Base-by-base conservation (phyloP, 2,797 vertebrate species). In the Merluccius polli region DNA sequence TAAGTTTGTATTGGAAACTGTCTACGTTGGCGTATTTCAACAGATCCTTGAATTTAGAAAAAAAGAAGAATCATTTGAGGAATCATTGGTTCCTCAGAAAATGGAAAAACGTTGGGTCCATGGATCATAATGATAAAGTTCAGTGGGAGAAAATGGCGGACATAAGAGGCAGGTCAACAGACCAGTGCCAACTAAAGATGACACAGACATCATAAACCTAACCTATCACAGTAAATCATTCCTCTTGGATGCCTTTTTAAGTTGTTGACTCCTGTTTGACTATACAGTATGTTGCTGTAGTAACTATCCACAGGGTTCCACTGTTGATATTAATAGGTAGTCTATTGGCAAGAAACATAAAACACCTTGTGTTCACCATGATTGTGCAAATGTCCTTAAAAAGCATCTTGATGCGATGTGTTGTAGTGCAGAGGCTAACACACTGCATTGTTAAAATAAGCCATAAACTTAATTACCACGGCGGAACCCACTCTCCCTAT, bases 251-350 rank as follows among this genome's bases (percentile, higher is more conserved):
- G 15, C 1, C 41, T 48, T 8, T 38, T 38, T 8, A 38, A 48
- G 5, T 18, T 16, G 41, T 48, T 48, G 41, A 48, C 41, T 21
- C 84, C 59, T 89, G 86, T 90, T 91, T 90, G 89, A 89, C n/a
- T n/a, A n/a, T n/a, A 75, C 87, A 82, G 16, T n/a, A 35, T 8
- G 75, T 73, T 91, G 87, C 90, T 85, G 90, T 77, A 83, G 92
- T 90, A 8, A 65, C 71, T 48, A 75, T 73, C 86, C 85, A 83
- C 81, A 81, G 82, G 78, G 81, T 74, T 81, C 69, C 73, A 73
- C 24, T 35, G 29, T 74, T 44, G 12, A 36, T 75, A 75, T 80
- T 72, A 70, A 86, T 85, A 73, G 79, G 38, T 71, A 70, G 74
- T 73, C 10, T 71, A 12, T 70, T 72, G 69, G 63, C 21, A 1